These are phyloP conservation scores for Trachymyrmex cornetzi DNA, from an alignment of 1,140 invertebrate species.

Conservation along the genomic window DNA sequence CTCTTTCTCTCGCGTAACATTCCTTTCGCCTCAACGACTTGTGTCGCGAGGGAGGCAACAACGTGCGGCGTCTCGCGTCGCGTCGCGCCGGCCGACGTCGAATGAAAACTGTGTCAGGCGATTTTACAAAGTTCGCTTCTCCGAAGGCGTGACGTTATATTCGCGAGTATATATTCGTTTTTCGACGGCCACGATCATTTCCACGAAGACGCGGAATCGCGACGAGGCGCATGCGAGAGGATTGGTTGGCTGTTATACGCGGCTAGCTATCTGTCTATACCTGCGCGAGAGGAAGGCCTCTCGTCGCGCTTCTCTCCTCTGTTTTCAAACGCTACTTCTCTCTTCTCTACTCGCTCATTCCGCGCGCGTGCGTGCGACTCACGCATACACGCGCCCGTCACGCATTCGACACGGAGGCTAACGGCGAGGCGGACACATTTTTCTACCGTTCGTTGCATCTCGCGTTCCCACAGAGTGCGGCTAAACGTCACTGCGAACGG, in stretches of 20 bases:
- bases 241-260: background rate
- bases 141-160: slow-evolving; percentile 52
- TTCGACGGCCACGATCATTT: slow-evolving; percentile 33
- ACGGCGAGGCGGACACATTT: slow-evolving; percentile 66
- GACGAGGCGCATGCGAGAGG: background rate
- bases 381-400: slow-evolving; percentile 1
- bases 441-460: slow-evolving; percentile 55
- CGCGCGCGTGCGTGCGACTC: slow-evolving; percentile 15
- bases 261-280: background rate
- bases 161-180: slow-evolving; percentile 17
- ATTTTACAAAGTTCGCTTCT: slow-evolving; percentile 49
- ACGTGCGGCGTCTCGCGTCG: slow-evolving; percentile 13
- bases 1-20: slow-evolving; percentile 76
- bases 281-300: background rate
- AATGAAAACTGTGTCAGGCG: slow-evolving; percentile 83
- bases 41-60: slow-evolving; percentile 54
- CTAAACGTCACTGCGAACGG: slow-evolving; percentile 49
- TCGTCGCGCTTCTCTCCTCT: slow-evolving; percentile 1
- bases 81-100: slow-evolving; percentile 40
- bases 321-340: slow-evolving; percentile 10
- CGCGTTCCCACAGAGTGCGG: slow-evolving; percentile 60
- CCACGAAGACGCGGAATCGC: slow-evolving; percentile 17
- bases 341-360: background rate
- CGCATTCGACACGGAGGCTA: background rate
- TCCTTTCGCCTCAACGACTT: slow-evolving; percentile 77